A percentile compares a stretch with the other conserved stretches of the same genome.
Conservation (phyloP, 2,888 invertebrate genomes). For the Torymus auratus region DNA sequence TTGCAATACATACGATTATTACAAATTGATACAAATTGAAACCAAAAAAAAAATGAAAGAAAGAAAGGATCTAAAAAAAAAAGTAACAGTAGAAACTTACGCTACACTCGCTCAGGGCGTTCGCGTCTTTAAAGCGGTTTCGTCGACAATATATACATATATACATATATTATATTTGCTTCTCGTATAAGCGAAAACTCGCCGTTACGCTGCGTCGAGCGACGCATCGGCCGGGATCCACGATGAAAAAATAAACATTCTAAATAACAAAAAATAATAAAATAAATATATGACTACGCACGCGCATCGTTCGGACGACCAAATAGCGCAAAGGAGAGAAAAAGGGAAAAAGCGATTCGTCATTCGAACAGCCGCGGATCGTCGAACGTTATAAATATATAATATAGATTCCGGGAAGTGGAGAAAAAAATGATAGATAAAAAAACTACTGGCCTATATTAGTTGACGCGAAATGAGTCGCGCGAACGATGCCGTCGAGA, state of each 20-base stretch:
- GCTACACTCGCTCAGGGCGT: slow-evolving; percentile 60
- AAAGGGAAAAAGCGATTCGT: background rate
- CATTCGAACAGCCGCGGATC: slow-evolving; percentile 47
- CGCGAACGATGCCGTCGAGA: slow-evolving; percentile 23
- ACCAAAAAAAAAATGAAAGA: slow-evolving; percentile 31
- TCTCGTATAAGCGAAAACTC: slow-evolving; percentile 56
- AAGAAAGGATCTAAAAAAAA: slow-evolving; percentile 40
- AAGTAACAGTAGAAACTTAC: slow-evolving; percentile 43
- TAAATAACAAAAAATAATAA: background rate
- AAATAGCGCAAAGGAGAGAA: background rate
- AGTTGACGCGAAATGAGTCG: slow-evolving; percentile 16
- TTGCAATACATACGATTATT: slow-evolving; percentile 56
- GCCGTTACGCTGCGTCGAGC: slow-evolving; percentile 38
- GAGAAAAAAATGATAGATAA: no score
- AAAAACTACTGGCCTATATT: slow-evolving; percentile 14
- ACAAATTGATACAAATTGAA: slow-evolving; percentile 31
- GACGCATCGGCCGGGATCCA: slow-evolving; percentile 12
- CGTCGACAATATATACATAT: slow-evolving; percentile 59
- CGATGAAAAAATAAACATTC: background rate
- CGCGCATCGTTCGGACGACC: slow-evolving; percentile 31
- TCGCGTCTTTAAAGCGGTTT: slow-evolving; percentile 54
- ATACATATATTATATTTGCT: slow-evolving; percentile 57
- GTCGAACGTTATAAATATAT: slow-evolving; percentile 13
- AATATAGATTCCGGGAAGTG: slow-evolving; percentile 3
- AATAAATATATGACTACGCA: background rate